Conservation (phyloP, 2,888 invertebrate genomes). For the Eristalis arbustorum region DNA sequence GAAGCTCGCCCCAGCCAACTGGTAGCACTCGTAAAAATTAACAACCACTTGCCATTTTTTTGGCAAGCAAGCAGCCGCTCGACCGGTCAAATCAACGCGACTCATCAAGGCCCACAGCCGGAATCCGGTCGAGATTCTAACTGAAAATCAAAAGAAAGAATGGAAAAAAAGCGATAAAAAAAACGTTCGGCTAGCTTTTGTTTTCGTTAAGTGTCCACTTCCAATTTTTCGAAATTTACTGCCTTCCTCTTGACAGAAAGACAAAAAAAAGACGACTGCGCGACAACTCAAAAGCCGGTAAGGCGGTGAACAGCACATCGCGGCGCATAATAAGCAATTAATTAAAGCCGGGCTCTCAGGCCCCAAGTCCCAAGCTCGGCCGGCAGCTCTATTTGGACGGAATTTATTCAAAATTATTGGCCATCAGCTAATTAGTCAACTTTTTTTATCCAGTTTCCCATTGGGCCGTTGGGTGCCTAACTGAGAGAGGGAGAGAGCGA, state of each 20-base stretch:
- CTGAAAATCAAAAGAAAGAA: background rate
- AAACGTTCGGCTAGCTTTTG: constrained; percentile 20
- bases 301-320: constrained; percentile 8
- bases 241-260: constrained; percentile 8
- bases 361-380: too few species aligned
- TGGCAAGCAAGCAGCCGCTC: background rate
- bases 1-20: constrained; percentile 24
- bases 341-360: constrained; percentile 18
- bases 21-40: constrained; percentile 28
- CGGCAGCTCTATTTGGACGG: constrained; percentile 19
- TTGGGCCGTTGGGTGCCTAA: background rate
- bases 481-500: background rate
- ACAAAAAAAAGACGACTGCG: constrained; percentile 5
- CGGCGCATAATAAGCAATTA: constrained; percentile 56
- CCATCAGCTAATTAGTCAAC: constrained; percentile 65
- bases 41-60: constrained; percentile 3
- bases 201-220: background rate
- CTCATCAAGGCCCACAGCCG: background rate
- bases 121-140: constrained; percentile 26
- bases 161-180: constrained; percentile 7
- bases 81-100: background rate
- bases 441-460: constrained; percentile 46
- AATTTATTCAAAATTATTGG: constrained; percentile 61
- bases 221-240: constrained; percentile 31
- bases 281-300: constrained; percentile 20